A percentile compares a stretch with the other conserved stretches of the same genome.
These are phyloP conservation scores for Gallinago solitaria DNA, from an alignment of 2,797 vertebrate species.

Conservation along the genomic window DNA sequence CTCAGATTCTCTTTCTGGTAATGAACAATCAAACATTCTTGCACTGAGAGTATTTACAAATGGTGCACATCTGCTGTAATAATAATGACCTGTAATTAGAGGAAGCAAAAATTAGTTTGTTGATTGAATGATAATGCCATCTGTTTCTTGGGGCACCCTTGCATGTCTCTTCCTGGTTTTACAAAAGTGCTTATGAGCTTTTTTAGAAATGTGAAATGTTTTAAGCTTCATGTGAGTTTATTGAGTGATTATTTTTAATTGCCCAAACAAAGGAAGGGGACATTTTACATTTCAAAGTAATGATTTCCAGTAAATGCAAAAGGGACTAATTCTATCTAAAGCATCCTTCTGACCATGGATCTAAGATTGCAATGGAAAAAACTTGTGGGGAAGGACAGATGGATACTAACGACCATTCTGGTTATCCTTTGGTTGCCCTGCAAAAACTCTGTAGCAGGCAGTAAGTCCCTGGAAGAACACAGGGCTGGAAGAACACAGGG, in stretches of 20 bases:
- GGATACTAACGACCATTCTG: not conserved
- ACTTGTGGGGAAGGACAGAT: not conserved
- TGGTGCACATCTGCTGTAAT: not conserved
- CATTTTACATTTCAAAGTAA: not conserved
- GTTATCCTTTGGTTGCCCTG: not conserved
- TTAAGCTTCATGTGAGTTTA: not conserved
- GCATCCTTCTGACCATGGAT: not conserved
- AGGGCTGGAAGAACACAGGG: not conserved
- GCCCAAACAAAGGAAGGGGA: not conserved
- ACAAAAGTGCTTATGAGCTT: not conserved
- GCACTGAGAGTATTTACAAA: not conserved
- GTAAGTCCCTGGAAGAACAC: not conserved
- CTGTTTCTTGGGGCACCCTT: not conserved
- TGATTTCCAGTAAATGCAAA: not conserved
- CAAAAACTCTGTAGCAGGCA: not conserved
- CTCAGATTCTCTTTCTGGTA: not conserved
- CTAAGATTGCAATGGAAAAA: not conserved
- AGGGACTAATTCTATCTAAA: not conserved
- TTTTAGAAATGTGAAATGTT: not conserved
- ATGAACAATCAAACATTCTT: not conserved
- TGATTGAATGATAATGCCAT: conserved; percentile 21
- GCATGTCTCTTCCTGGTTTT: not conserved
- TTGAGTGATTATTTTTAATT: not conserved
- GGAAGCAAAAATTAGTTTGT: conserved; percentile 24
- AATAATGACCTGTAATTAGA: conserved; percentile 16